phyloP scores from a whole-genome alignment of 2,888 invertebrate species.

The Drosophila mimica region DNA sequence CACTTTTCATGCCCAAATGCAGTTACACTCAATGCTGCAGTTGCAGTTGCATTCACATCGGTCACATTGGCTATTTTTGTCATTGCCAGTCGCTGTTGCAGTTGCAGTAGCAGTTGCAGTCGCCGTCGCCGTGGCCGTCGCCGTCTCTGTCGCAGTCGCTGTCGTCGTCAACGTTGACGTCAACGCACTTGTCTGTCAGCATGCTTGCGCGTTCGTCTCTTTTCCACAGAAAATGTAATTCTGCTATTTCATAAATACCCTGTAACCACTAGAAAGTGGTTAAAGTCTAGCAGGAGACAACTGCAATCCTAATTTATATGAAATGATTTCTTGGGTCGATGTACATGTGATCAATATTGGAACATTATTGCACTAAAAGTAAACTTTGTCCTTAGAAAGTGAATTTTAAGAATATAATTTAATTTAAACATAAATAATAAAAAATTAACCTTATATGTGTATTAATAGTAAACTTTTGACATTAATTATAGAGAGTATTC shows the following conservation, averaged over 20 bases:
- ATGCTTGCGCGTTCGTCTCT: conserved; percentile 66
- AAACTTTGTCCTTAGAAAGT: neutral
- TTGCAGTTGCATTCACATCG: conserved; percentile 33
- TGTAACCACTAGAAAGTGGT: neutral
- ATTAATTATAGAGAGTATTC: too few species aligned
- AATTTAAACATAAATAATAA: too few species aligned
- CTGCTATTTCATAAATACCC: conserved; percentile 59
- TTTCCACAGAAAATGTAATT: conserved; percentile 70
- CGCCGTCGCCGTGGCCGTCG: neutral
- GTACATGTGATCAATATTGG: too few species aligned
- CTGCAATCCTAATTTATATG: neutral
- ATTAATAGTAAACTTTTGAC: neutral
- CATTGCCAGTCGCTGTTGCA: conserved; percentile 31
- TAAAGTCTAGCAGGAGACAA: neutral
- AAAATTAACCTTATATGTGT: neutral
- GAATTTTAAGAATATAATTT: neutral
- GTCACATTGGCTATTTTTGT: conserved; percentile 68
- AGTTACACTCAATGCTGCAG: conserved; percentile 44
- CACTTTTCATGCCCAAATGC: conserved; percentile 73
- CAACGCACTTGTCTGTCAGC: conserved; percentile 65
- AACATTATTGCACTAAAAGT: neutral
- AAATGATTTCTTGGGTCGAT: neutral
- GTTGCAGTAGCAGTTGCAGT: conserved; percentile 2
- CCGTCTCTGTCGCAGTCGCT: neutral
- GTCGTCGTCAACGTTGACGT: conserved; percentile 26